Conservation (phyloP, 2,888 invertebrate species). For the Morpho deidamia region DNA sequence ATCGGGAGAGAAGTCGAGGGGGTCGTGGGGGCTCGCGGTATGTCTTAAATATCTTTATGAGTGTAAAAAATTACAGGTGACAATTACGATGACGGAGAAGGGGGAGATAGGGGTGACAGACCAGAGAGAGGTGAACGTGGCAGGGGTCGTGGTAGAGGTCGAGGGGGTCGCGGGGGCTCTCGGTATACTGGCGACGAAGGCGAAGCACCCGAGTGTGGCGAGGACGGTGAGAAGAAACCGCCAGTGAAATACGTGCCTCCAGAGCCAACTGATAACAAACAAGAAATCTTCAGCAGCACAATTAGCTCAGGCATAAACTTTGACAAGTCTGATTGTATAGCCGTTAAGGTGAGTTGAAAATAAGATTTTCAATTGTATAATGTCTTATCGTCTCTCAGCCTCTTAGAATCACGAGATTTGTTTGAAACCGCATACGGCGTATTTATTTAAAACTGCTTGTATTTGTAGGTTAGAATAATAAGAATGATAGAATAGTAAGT, state of each 20-base stretch:
- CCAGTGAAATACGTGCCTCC: constrained; percentile 83
- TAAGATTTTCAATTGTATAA: background rate
- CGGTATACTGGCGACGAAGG: constrained; percentile 27
- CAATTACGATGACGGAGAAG: constrained; percentile 27
- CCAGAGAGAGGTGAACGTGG: constrained; percentile 33
- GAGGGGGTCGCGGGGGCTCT: constrained; percentile 28
- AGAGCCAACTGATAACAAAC: constrained; percentile 84
- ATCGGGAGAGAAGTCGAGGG: constrained; percentile 29
- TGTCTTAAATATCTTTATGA: no score
- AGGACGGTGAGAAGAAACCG: constrained; percentile 56
- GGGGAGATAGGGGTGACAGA: constrained; percentile 43
- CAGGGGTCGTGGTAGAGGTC: constrained; percentile 29
- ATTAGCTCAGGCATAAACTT: constrained; percentile 94
- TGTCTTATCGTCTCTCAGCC: no score
- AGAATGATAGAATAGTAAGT: no score
- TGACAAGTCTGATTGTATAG: constrained; percentile 91
- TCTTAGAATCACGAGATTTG: no score
- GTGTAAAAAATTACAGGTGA: constrained; percentile 16
- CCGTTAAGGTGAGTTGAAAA: constrained; percentile 83
- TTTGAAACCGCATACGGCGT: no score
- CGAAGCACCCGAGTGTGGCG: constrained; percentile 36
- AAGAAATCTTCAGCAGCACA: constrained; percentile 82
- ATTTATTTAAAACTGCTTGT: no score
- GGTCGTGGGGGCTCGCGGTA: constrained; percentile 27
- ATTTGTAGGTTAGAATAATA: no score